These are phyloP conservation scores for Holocentrus rufus DNA, from an alignment of 2,797 vertebrate species.

Conservation along the genomic window DNA sequence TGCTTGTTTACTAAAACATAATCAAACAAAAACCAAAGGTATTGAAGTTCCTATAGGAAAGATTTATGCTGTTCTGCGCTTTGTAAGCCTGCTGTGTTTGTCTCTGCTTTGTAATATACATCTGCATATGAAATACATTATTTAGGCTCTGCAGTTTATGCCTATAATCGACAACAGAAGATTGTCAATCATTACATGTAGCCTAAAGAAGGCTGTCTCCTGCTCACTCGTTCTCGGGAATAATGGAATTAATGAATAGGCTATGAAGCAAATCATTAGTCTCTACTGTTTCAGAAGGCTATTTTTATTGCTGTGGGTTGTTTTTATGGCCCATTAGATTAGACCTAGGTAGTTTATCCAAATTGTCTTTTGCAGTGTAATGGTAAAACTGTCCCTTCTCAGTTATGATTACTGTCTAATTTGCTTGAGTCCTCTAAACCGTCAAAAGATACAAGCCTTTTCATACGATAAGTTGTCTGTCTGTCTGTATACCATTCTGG, in stretches of 20 bases:
- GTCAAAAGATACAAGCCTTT: slow-evolving; percentile 45
- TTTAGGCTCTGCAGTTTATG: slow-evolving; percentile 9
- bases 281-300: slow-evolving; percentile 46
- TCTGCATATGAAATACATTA: slow-evolving; percentile 31
- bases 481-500: slow-evolving; percentile 11
- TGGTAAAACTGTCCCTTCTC: slow-evolving; percentile 49
- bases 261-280: slow-evolving; percentile 57
- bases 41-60: slow-evolving; percentile 48
- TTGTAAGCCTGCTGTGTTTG: slow-evolving; percentile 23
- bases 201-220: not conserved
- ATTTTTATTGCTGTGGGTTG: slow-evolving; percentile 47
- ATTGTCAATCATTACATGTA: slow-evolving; percentile 46
- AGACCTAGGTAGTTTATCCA: slow-evolving; percentile 51
- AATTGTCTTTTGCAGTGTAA: slow-evolving; percentile 50
- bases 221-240: slow-evolving; percentile 38
- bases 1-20: slow-evolving; percentile 57
- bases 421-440: slow-evolving; percentile 8
- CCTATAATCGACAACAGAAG: slow-evolving; percentile 20
- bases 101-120: not conserved
- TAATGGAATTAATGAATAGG: slow-evolving; percentile 57
- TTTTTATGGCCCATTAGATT: slow-evolving; percentile 62
- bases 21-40: slow-evolving; percentile 41
- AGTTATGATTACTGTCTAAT: slow-evolving; percentile 25
- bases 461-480: not conserved
- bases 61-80: slow-evolving; percentile 15